These are phyloP conservation scores for Brevipalpus yothersi DNA, from an alignment of 1,140 invertebrate genomes.

Conservation along the genomic window DNA sequence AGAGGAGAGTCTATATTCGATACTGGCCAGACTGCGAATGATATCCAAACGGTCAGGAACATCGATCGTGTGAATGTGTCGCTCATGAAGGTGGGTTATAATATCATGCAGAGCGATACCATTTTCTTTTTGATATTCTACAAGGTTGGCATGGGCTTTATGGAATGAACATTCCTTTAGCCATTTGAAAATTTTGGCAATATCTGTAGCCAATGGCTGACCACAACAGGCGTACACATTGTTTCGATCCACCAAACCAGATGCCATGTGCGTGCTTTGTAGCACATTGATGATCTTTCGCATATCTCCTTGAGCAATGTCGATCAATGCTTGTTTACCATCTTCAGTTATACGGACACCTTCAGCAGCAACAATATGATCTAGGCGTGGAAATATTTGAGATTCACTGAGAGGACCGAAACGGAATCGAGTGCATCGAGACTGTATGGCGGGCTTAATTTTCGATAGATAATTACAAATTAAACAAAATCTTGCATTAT, in stretches of 20 bases:
- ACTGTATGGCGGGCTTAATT: slow-evolving; percentile 94
- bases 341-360: slow-evolving; percentile 63
- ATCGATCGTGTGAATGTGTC: slow-evolving; percentile 57
- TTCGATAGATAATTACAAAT: slow-evolving; percentile 97
- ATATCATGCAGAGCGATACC: slow-evolving; percentile 73
- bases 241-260: slow-evolving; percentile 54
- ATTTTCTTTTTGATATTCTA: slow-evolving; percentile 55
- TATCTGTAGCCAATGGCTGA: slow-evolving; percentile 69
- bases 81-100: slow-evolving; percentile 56
- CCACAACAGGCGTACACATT: slow-evolving; percentile 90
- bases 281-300: slow-evolving; percentile 75
- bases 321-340: slow-evolving; percentile 69
- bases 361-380: slow-evolving; percentile 61
- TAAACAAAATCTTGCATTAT: slow-evolving; percentile 91
- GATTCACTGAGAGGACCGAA: slow-evolving; percentile 58
- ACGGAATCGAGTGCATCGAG: slow-evolving; percentile 84
- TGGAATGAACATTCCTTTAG: slow-evolving; percentile 42
- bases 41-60: slow-evolving; percentile 26
- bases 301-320: slow-evolving; percentile 90
- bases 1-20: neutral
- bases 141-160: slow-evolving; percentile 31
- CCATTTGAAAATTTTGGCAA: slow-evolving; percentile 66
- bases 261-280: slow-evolving; percentile 71
- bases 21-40: neutral
- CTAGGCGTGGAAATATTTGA: slow-evolving; percentile 70